Conservation (phyloP, 2,113 vertebrate genomes). For the Mobula birostris region DNA sequence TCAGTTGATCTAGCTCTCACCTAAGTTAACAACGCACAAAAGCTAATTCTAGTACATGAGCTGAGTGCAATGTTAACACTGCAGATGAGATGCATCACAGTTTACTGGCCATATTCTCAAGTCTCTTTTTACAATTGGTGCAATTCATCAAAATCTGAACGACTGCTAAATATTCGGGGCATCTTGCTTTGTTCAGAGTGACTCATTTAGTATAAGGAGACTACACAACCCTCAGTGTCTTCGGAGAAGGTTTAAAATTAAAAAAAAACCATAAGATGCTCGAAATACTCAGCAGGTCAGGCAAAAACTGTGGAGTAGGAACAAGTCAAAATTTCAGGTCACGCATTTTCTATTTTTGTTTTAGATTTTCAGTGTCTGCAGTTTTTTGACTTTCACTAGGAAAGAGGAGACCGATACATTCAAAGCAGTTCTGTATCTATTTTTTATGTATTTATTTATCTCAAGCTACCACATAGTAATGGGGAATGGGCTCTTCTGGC, state of each 20-base stretch:
- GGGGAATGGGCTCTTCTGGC: too few species aligned
- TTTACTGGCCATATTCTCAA: not conserved
- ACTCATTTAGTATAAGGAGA: not conserved
- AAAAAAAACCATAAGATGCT: too few species aligned
- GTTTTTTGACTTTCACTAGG: too few species aligned
- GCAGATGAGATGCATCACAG: not conserved
- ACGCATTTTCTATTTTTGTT: too few species aligned
- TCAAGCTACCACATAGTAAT: too few species aligned
- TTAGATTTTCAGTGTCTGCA: too few species aligned
- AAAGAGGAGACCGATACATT: not conserved
- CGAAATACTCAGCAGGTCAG: too few species aligned
- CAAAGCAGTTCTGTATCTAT: too few species aligned
- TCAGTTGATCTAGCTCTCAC: not conserved
- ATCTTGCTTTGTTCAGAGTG: not conserved
- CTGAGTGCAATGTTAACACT: not conserved
- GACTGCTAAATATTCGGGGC: not conserved
- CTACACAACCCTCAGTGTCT: not conserved
- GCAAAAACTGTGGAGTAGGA: too few species aligned
- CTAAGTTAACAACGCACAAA: not conserved
- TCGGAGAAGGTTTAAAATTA: too few species aligned
- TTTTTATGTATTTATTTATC: too few species aligned
- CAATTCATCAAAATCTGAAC: constrained; percentile 7
- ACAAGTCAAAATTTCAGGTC: too few species aligned
- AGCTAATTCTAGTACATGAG: not conserved
- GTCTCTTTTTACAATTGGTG: not conserved